Conservation (phyloP, 2,888 invertebrate species). For the Melikaiella ostensackeni region DNA sequence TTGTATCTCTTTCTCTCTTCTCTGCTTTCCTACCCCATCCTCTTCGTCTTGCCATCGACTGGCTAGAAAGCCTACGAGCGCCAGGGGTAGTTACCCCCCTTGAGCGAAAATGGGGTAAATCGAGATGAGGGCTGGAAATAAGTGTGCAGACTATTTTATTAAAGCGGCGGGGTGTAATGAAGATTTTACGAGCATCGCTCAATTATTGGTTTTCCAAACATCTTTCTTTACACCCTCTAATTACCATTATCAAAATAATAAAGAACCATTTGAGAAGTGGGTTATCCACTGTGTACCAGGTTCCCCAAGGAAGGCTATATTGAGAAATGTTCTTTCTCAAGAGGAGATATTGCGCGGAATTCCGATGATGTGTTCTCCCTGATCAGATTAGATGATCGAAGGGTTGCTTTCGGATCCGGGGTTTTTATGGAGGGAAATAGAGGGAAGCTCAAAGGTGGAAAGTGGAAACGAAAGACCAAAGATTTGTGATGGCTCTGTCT, state of each 20-base stretch:
- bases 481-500: slow-evolving; percentile 67
- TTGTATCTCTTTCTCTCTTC: slow-evolving; percentile 49
- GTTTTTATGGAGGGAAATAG: slow-evolving; percentile 47
- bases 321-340: not conserved
- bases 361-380: not conserved
- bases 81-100: slow-evolving; percentile 54
- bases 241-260: not conserved
- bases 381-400: not conserved
- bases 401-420: slow-evolving; percentile 30
- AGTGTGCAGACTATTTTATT: slow-evolving; percentile 71
- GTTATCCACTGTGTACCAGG: too few species aligned
- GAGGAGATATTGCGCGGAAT: not conserved
- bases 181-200: slow-evolving; percentile 69
- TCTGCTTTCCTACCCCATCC: slow-evolving; percentile 37
- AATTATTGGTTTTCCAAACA: slow-evolving; percentile 55
- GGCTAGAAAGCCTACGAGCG: slow-evolving; percentile 50
- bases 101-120: slow-evolving; percentile 67
- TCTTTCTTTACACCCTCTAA: not conserved
- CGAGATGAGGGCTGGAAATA: slow-evolving; percentile 68
- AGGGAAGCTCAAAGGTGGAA: slow-evolving; percentile 53
- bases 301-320: too few species aligned
- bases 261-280: not conserved
- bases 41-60: slow-evolving; percentile 39
- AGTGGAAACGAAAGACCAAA: slow-evolving; percentile 54
- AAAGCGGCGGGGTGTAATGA: slow-evolving; percentile 65